Evolutionary conservation across 2,888 invertebrate genomes (phyloP).

Genomic region (Pherbina coryleti): DNA sequence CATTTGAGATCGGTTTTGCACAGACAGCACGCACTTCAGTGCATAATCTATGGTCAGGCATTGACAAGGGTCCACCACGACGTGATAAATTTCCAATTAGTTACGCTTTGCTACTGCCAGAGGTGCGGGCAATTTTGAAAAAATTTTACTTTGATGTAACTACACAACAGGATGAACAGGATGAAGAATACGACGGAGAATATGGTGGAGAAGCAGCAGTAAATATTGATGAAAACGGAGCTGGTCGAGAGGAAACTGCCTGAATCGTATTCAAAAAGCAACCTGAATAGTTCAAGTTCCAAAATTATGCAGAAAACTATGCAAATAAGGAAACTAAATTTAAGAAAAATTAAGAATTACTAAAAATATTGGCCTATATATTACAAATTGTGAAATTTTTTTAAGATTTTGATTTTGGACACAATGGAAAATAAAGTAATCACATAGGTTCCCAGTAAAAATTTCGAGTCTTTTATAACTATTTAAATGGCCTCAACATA

Average conservation of each 20-base stretch:
- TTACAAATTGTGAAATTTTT: too few species aligned
- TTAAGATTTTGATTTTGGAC: too few species aligned
- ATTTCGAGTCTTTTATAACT: too few species aligned
- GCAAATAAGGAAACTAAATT: too few species aligned
- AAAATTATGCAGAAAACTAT: too few species aligned
- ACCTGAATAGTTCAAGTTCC: too few species aligned
- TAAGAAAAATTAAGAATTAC: too few species aligned
- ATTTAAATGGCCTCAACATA: too few species aligned
- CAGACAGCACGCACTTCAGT: constrained; percentile 64
- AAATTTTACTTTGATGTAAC: constrained; percentile 62
- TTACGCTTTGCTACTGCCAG: constrained; percentile 56
- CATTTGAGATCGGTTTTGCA: constrained; percentile 63
- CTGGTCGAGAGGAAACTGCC: background rate
- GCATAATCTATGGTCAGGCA: constrained; percentile 58
- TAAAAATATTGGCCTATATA: too few species aligned
- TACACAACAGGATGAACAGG: constrained; percentile 44
- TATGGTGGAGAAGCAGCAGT: background rate
- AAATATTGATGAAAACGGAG: too few species aligned
- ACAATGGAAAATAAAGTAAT: too few species aligned
- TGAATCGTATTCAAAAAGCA: background rate
- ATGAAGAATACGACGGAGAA: constrained; percentile 22
- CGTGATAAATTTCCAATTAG: constrained; percentile 63
- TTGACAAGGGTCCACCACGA: constrained; percentile 63
- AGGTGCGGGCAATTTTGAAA: constrained; percentile 57
- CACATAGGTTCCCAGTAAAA: too few species aligned